Evolutionary conservation across 2,113 vertebrate genomes (phyloP).

Genomic region (Pygoscelis adeliae): DNA sequence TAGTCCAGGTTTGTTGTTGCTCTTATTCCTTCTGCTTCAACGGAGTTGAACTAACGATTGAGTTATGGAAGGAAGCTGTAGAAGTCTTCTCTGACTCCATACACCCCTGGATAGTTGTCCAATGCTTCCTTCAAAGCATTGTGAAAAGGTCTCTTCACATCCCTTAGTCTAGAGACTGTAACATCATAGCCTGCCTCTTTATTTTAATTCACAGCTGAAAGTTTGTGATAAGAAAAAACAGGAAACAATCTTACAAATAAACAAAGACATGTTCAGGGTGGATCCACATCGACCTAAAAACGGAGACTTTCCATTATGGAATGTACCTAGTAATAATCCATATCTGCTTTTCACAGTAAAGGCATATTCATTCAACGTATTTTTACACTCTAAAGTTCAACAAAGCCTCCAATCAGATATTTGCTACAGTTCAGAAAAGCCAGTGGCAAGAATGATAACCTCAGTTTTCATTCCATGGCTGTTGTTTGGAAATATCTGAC

Average conservation of each 20-base stretch:
- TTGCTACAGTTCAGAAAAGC: not conserved
- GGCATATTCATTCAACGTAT: not conserved
- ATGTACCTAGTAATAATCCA: not conserved
- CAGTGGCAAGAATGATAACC: not conserved
- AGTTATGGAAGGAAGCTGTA: not conserved
- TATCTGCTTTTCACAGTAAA: conserved; percentile 22
- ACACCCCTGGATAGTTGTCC: not conserved
- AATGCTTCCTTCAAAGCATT: not conserved
- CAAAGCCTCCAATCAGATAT: not conserved
- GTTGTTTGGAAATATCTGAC: not conserved
- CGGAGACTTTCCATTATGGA: conserved; percentile 31
- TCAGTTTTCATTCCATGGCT: not conserved
- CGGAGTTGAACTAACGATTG: not conserved
- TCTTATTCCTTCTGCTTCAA: not conserved
- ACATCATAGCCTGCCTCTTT: not conserved
- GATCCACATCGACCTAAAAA: conserved; percentile 22
- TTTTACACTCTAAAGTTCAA: not conserved
- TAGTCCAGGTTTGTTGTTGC: not conserved
- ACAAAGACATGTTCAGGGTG: conserved; percentile 41
- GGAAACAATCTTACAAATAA: conserved; percentile 69
- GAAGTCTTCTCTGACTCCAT: not conserved
- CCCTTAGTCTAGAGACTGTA: not conserved
- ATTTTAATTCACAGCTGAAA: conserved; percentile 56
- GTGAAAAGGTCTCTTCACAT: not conserved
- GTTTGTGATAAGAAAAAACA: conserved; percentile 66